Percentiles rank a stretch among this genome's conserved stretches.
Evolutionary conservation across 2,113 vertebrate species (phyloP).

Genomic region (Muntiacus muntjak): DNA sequence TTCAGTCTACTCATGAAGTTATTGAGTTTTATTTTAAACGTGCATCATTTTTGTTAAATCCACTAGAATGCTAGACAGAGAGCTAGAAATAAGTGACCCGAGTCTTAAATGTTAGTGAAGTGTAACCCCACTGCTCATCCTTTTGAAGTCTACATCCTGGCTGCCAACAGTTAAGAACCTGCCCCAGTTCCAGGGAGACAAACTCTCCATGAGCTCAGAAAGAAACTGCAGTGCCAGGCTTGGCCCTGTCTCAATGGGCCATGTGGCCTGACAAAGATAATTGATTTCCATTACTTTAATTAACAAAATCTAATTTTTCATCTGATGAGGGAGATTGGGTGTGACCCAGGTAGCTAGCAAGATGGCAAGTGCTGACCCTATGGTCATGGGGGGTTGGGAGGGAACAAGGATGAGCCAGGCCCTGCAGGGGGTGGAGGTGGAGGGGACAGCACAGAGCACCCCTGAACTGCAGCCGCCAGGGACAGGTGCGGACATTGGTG

Average conservation of each 20-base stretch:
- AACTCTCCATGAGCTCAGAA: not conserved
- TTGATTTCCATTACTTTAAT: constrained; percentile 87
- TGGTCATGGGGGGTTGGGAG: not conserved
- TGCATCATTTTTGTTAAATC: constrained; percentile 37
- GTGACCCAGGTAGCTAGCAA: constrained; percentile 72
- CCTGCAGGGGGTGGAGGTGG: not conserved
- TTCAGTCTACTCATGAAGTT: constrained; percentile 62
- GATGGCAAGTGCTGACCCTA: constrained; percentile 43
- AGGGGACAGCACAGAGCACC: too few species aligned
- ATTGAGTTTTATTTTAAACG: constrained; percentile 70
- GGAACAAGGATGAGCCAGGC: not conserved
- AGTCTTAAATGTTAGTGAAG: constrained; percentile 71
- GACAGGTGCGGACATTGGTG: accelerated
- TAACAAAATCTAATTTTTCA: constrained; percentile 82
- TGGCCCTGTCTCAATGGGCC: constrained; percentile 75
- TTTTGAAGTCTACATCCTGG: constrained; percentile 61
- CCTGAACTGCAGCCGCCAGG: not conserved
- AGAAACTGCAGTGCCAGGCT: constrained; percentile 27
- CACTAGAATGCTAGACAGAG: constrained; percentile 21
- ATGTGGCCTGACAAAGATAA: constrained; percentile 80
- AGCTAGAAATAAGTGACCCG: constrained; percentile 63
- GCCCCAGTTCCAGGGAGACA: not conserved
- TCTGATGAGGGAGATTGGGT: constrained; percentile 77
- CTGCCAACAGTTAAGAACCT: constrained; percentile 62
- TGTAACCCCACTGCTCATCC: constrained; percentile 67